Evolutionary conservation across 2,888 invertebrate genomes (phyloP).

Genomic region (Nomada flava): DNA sequence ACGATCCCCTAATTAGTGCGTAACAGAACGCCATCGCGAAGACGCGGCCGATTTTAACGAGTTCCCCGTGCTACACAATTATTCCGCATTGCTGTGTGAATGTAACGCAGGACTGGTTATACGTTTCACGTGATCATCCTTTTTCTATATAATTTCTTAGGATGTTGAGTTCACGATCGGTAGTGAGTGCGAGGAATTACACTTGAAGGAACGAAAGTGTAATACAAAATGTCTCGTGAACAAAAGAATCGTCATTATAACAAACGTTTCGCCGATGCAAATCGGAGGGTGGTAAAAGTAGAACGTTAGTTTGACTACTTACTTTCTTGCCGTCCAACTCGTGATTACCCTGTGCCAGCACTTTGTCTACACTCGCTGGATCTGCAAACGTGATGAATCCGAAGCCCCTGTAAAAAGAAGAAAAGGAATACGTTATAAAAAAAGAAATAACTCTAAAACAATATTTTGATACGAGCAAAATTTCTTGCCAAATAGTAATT

Average conservation of each 20-base stretch:
- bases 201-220: neutral
- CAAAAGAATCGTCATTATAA: neutral
- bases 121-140: neutral
- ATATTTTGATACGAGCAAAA: neutral
- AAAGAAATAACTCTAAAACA: neutral
- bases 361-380: constrained; percentile 99
- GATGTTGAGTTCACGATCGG: no score
- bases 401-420: constrained; percentile 93
- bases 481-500: no score
- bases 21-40: constrained; percentile 48
- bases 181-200: no score
- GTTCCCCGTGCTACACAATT: constrained; percentile 37
- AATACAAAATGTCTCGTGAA: neutral
- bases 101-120: neutral
- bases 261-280: no score
- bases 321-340: constrained; percentile 99
- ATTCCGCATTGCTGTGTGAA: constrained; percentile 30
- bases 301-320: constrained; percentile 82
- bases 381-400: constrained; percentile 99
- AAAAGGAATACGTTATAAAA: neutral
- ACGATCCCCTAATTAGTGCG: constrained; percentile 66
- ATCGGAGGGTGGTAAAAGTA: neutral
- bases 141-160: neutral
- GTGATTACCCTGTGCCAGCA: constrained; percentile 98
- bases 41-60: constrained; percentile 48